Evolutionary conservation across 2,888 invertebrate species (phyloP).

Genomic region (Dusona sp.): DNA sequence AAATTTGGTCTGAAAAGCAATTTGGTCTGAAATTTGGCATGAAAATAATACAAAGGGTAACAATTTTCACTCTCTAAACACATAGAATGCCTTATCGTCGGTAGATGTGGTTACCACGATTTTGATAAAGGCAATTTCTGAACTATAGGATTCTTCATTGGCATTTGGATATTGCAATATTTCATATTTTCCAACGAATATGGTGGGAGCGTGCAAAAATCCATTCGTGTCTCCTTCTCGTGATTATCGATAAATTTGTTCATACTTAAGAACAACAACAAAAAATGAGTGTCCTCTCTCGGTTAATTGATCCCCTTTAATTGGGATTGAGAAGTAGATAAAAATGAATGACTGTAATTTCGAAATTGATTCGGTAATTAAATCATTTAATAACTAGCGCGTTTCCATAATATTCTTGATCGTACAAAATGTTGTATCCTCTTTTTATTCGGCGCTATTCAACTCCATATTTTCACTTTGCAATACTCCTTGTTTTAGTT

Average conservation of each 20-base stretch:
- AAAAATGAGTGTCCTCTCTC: background rate
- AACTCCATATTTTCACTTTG: background rate
- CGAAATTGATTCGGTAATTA: background rate
- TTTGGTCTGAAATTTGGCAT: background rate
- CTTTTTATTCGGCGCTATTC: background rate
- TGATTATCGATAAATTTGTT: background rate
- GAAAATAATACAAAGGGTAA: conserved; percentile 9
- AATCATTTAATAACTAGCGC: background rate
- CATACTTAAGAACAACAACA: background rate
- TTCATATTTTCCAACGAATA: conserved; percentile 8
- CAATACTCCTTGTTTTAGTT: background rate
- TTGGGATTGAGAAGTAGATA: background rate
- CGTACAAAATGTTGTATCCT: background rate
- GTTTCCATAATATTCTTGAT: background rate
- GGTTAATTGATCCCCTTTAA: background rate
- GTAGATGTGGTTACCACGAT: conserved; percentile 43
- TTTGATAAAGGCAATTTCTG: background rate
- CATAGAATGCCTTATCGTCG: conserved; percentile 5
- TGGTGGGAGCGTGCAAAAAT: background rate
- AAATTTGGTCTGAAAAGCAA: background rate
- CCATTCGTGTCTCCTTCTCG: background rate
- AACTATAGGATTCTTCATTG: conserved; percentile 18
- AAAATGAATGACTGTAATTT: background rate
- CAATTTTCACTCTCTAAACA: conserved; percentile 35
- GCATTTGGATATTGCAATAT: conserved; percentile 56